Base-by-base conservation (phyloP, 2,113 vertebrate species). In the Nerophis lumbriciformis region DNA sequence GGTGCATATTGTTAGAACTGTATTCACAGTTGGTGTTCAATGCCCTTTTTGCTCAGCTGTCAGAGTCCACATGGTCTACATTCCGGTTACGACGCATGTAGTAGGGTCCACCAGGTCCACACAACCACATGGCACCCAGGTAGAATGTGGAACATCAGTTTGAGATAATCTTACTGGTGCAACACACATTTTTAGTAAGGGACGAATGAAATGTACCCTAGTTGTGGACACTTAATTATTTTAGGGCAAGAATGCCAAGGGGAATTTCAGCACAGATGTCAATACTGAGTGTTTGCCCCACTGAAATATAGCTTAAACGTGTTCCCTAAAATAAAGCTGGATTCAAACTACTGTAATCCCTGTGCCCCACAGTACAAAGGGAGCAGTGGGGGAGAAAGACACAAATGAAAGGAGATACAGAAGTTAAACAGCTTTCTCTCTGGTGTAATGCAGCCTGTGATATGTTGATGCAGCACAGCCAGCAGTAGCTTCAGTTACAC, bases 401-500 rank as follows among this genome's bases (percentile, higher is more conserved):
- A 76, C 64, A 74, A 72, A 81, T 42, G n/a, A 57, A 74, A 53
- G 16, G 57, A 75, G 69, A 83, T 82, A 66, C 69, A 68, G 68
- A 61, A 80, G 76, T 84, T 86, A 57, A 68, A 71, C 74, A 78
- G 82, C 80, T 81, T 88, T 88, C 79, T 76, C 78, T 78, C 53
- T 68, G 53, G 68, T 73, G 75, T 78, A 83, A 85, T 61, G 58
- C 79, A 72, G 84, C 61, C 80, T 70, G 61, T 68, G 82, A 82
- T 77, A 85, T 87, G 88, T 86, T 88, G 86, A 89, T 85, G 81
- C 83, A 88, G 75, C 66, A 59, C 82, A 78, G 80, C 83, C 82
- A 85, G 80, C 65, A 53, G 77, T 83, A 88, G 89, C 82, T 92
- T 90, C 80, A 85, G 90, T 91, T 92, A 91, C 89, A 90, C 90